Evolutionary conservation across 2,113 vertebrate genomes (phyloP).

Genomic region (Anthoscopus minutus): DNA sequence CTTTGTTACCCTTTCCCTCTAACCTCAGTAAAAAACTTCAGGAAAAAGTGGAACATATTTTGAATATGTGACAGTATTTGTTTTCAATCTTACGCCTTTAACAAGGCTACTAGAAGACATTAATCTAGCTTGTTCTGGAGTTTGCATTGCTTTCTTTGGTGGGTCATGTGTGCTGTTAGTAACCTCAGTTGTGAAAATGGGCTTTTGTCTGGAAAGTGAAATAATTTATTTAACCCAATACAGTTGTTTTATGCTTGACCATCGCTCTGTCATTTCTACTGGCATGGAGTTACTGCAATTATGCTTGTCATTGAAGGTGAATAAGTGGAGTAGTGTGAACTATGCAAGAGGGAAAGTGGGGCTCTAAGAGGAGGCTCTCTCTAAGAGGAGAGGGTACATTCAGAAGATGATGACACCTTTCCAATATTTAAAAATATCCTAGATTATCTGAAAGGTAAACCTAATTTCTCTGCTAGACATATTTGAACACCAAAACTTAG

Average conservation of each 20-base stretch:
- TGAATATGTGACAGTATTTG: background rate
- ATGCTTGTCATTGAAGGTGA: background rate
- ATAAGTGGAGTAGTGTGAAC: background rate
- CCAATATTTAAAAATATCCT: background rate
- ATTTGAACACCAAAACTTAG: background rate
- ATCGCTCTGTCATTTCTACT: background rate
- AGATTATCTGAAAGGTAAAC: background rate
- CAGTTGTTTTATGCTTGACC: background rate
- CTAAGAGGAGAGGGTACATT: background rate
- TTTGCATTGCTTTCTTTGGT: constrained; percentile 23
- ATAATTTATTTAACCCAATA: background rate
- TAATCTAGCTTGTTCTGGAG: constrained; percentile 6
- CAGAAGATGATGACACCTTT: background rate
- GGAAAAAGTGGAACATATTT: background rate
- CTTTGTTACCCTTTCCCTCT: background rate
- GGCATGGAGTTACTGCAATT: background rate
- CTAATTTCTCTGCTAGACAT: background rate
- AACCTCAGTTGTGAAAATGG: constrained; percentile 25
- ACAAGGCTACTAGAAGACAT: background rate
- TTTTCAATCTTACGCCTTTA: background rate
- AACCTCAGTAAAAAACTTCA: background rate
- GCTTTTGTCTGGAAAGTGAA: background rate
- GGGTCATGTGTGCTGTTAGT: background rate
- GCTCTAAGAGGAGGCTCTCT: background rate
- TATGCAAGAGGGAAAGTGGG: background rate